Percentiles rank a stretch among this genome's conserved stretches.
Evolutionary conservation across 2,113 vertebrate genomes (phyloP).

Genomic region (Hippocampus zosterae): DNA sequence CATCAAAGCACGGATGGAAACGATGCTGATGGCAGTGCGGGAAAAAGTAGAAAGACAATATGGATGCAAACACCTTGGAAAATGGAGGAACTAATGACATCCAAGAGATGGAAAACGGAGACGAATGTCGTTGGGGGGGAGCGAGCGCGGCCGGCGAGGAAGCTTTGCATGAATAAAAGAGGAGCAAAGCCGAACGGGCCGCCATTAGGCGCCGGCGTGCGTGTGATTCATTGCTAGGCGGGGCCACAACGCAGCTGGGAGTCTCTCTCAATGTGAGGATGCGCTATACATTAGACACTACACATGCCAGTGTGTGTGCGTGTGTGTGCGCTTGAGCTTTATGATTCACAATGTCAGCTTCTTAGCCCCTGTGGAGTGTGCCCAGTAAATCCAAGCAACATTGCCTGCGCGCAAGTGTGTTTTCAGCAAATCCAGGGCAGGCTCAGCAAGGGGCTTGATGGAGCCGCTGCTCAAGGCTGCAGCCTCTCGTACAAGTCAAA

Average conservation of each 20-base stretch:
- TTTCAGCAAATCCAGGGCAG: conserved; percentile 39
- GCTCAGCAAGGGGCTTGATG: conserved; percentile 47
- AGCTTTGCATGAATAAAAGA: conserved; percentile 52
- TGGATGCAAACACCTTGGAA: conserved; percentile 36
- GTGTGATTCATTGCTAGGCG: conserved; percentile 23
- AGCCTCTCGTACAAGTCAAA: background rate
- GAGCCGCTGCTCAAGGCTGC: conserved; percentile 52
- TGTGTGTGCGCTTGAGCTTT: conserved; percentile 23
- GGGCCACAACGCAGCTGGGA: conserved; percentile 6
- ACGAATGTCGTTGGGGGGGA: conserved; percentile 28
- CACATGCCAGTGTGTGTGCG: background rate
- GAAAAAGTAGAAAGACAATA: background rate
- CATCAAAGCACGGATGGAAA: background rate
- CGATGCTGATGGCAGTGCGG: background rate
- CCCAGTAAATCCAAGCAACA: conserved; percentile 33
- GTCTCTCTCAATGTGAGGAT: conserved; percentile 16
- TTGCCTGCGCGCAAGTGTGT: conserved; percentile 11
- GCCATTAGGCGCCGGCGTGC: background rate
- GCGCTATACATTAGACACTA: conserved; percentile 1
- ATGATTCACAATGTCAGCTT: conserved; percentile 36
- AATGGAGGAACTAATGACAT: conserved; percentile 28
- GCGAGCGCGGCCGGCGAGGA: conserved; percentile 25
- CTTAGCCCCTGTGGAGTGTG: background rate
- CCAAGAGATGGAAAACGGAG: conserved; percentile 29
- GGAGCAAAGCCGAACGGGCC: conserved; percentile 11